Evolutionary conservation across 1,140 invertebrate genomes (phyloP), one percentile per base, ranked within the genome.

Genomic region (roundworm (Caenorhabditis elegans)): DNA sequence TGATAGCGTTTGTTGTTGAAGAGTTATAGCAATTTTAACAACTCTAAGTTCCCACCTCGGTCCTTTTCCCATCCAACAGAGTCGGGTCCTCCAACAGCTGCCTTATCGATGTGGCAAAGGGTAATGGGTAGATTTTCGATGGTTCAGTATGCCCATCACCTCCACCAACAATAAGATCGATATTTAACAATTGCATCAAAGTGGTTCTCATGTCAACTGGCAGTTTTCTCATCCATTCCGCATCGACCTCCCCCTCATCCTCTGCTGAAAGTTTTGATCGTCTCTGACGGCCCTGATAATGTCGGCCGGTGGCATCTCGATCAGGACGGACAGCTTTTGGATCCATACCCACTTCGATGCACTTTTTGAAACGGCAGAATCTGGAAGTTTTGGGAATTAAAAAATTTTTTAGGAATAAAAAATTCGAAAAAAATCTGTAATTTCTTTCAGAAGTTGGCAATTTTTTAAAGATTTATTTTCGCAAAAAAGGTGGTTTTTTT

Each of bases 331-430:
- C 87, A 39, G 87, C 87, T 86, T 88, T 88, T 11, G 87, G 87
- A 49, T 89, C 88, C 87, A 89, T 89, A 51, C 87, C 87, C 19
- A 89, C 89, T 65, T 90, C 89, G 22, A 89, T 55, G 79, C 88
- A 89, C n/a, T 89, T 86, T 55, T 90, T 88, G 78, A 89, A 89
- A 13, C 88, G 89, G 48, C 88, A 89, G 76, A 78, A 89, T 43
- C 88, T 70, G 60, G 34, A 70, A 70, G 10, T 53, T n/a, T n/a
- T n/a, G n/a, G n/a, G n/a, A n/a, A n/a, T n/a, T n/a, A n/a, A n/a
- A n/a, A n/a, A n/a, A n/a, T n/a, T n/a, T n/a, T n/a, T n/a, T n/a
- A n/a, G n/a, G n/a, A n/a, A n/a, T n/a, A n/a, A n/a, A n/a, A n/a
- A n/a, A n/a, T n/a, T n/a, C n/a, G n/a, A n/a, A n/a, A n/a, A n/a